phyloP scores from a whole-genome alignment of 2,888 invertebrate species.

The Eupithecia centaureata region DNA sequence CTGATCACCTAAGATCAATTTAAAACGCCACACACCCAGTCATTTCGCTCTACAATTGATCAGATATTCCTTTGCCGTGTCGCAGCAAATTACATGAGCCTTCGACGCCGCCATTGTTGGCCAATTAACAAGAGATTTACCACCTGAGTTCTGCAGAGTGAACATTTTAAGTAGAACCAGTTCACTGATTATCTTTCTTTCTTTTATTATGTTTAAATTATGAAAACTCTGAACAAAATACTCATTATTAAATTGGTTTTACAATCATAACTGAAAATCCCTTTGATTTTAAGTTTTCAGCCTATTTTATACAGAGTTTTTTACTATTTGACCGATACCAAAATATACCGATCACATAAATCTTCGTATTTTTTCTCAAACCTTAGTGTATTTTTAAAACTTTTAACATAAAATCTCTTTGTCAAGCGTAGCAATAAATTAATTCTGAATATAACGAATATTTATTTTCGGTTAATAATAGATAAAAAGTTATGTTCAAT shows the following conservation, averaged over 20 bases:
- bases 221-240: too few species aligned
- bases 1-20: conserved; percentile 14
- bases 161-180: background rate
- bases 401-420: background rate
- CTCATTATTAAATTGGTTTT: too few species aligned
- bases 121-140: conserved; percentile 40
- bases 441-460: background rate
- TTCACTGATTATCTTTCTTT: background rate
- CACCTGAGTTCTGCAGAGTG: conserved; percentile 25
- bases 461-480: too few species aligned
- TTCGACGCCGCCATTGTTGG: conserved; percentile 36
- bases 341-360: too few species aligned
- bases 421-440: background rate
- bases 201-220: background rate
- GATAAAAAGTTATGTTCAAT: too few species aligned
- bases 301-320: too few species aligned
- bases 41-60: conserved; percentile 17
- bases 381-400: background rate
- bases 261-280: background rate
- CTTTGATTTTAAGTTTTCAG: too few species aligned
- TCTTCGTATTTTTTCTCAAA: background rate
- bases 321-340: too few species aligned
- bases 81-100: conserved; percentile 36
- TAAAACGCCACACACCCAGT: conserved; percentile 19
- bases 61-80: conserved; percentile 27